Conservation (phyloP, 2,888 invertebrate species). For the Papilio demoleus region DNA sequence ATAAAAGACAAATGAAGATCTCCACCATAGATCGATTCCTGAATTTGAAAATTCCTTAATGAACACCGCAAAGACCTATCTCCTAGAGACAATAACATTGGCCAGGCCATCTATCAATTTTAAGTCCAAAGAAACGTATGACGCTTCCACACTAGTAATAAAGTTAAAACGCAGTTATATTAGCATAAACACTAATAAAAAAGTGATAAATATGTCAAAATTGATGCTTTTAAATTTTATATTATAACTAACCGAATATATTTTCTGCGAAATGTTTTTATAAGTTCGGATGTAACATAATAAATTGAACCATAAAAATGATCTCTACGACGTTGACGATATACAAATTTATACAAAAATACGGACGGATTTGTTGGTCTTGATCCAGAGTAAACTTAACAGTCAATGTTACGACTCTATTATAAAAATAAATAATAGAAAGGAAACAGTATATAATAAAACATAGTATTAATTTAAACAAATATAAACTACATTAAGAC, state of each 20-base stretch:
- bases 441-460: conserved; percentile 28
- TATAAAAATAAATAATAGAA: conserved; percentile 11
- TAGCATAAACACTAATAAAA: conserved; percentile 28
- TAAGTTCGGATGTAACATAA: conserved; percentile 23
- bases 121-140: background rate
- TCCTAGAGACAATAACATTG: background rate
- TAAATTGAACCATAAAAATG: conserved; percentile 30
- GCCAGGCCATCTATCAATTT: background rate
- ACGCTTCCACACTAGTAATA: conserved; percentile 6
- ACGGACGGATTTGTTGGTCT: conserved; percentile 28
- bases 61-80: background rate
- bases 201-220: conserved; percentile 24
- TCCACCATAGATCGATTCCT: too few species aligned
- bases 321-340: conserved; percentile 11
- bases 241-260: conserved; percentile 23
- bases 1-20: background rate
- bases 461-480: too few species aligned
- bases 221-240: conserved; percentile 18
- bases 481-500: too few species aligned
- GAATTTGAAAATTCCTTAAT: background rate
- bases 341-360: conserved; percentile 21
- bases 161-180: conserved; percentile 20
- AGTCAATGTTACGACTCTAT: conserved; percentile 3
- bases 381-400: conserved; percentile 26
- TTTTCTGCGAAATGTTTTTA: conserved; percentile 15